Evolutionary conservation across 2,888 invertebrate genomes (phyloP).

Genomic region (Pomacea canaliculata): DNA sequence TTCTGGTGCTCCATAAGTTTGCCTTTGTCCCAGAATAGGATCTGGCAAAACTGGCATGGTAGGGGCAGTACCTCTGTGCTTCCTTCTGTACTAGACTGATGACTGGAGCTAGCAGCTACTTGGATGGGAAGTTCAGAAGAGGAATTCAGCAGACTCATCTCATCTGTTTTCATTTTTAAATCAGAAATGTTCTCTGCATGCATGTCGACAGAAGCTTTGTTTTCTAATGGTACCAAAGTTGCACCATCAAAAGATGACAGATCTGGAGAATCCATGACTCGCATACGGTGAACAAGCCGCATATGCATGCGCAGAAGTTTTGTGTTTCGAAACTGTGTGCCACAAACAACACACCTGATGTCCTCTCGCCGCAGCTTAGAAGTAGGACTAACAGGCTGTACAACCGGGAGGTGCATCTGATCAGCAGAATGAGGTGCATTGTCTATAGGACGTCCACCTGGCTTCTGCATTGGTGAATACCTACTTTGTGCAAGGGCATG

Average conservation of each 20-base stretch:
- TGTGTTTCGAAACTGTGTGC: slow-evolving; percentile 18
- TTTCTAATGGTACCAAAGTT: neutral
- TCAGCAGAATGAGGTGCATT: neutral
- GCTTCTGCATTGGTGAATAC: neutral
- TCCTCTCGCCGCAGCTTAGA: neutral
- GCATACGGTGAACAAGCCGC: slow-evolving; percentile 21
- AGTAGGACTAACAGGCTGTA: neutral
- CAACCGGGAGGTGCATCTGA: neutral
- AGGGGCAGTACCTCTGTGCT: slow-evolving; percentile 1
- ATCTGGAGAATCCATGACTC: neutral
- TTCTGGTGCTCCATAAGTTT: slow-evolving; percentile 11
- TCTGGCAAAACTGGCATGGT: slow-evolving; percentile 16
- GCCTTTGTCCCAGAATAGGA: slow-evolving; percentile 17
- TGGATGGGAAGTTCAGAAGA: neutral
- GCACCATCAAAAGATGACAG: neutral
- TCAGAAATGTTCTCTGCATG: neutral
- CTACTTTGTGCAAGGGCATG: neutral
- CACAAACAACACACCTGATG: slow-evolving; percentile 10
- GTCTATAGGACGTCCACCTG: neutral
- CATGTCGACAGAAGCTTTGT: neutral
- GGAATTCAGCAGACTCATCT: neutral
- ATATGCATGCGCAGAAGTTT: slow-evolving; percentile 22
- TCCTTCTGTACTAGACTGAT: neutral
- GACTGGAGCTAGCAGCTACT: neutral
- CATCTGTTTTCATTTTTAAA: neutral